Base-by-base conservation (phyloP, 2,113 vertebrate genomes). In the Polypterus bichir region DNA sequence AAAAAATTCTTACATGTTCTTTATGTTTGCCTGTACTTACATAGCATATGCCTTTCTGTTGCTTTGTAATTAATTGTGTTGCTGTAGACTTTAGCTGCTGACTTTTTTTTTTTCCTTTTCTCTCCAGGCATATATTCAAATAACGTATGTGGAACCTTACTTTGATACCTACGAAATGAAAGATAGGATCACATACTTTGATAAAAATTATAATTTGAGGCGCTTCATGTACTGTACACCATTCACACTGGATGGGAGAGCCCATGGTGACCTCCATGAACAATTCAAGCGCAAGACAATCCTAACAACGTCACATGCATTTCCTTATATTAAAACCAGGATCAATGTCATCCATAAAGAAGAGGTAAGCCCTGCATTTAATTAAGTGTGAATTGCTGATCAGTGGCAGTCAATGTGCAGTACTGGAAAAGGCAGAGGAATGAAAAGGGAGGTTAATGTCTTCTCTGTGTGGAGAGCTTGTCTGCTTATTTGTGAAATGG, bases 161-260 rank as follows among this genome's bases (percentile, higher is more conserved):
- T 99, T 99, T 0, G 96, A 99, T 77, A 96, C 94, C 0, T 99
- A 98, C 0, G 96, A 99, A 78, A 97, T 98, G 94, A 99, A 99
- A 83, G 95, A 99, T 78, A 89, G 96, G 70, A 97, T 98, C 72
- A 99, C 96, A 0, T 98, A 99, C 74, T 99, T 98, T 1, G 96
- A 99, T 79, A 98, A 98, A 72, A 99, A 98, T 80, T 99, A 98
- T 76, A 99, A 98, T 77, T 59, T 99, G 79, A 83, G 96, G 1
- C 93, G 93, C 3, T 99, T 99, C 47, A 94, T 99, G 79, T 99
- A 98, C 84, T 98, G 94, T 78, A 99, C 96, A 0, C 96, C 96
- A 9, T 99, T 99, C 81, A 99, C 96, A 0, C 81, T 97, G 75
- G 96, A 98, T 1, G 96, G 96, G 3, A 85, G 96, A 2, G 95